These are phyloP conservation scores for Mus spicilegus DNA, from an alignment of 2,113 vertebrate species.

Conservation along the genomic window DNA sequence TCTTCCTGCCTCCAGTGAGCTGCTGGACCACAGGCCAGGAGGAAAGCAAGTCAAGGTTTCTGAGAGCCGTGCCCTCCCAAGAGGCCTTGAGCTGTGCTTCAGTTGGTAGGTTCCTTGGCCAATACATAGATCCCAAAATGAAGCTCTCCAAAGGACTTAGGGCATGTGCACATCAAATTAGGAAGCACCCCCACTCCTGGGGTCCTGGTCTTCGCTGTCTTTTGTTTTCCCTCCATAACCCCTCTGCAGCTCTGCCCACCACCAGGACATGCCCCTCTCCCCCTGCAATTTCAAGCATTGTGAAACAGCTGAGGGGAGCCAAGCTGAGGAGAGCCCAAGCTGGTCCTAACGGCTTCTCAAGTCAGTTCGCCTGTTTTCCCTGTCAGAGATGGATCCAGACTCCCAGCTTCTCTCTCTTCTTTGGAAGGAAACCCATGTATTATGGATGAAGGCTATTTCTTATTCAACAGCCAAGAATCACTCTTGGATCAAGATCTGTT, in stretches of 20 bases:
- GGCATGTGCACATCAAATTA: background rate
- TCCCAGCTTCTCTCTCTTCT: slow-evolving; percentile 32
- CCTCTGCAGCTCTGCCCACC: background rate
- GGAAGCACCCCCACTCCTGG: background rate
- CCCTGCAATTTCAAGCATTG: background rate
- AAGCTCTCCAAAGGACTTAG: background rate
- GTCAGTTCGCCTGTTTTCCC: slow-evolving; percentile 53
- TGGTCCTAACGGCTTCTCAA: background rate
- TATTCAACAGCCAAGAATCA: slow-evolving; percentile 50
- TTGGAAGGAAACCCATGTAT: slow-evolving; percentile 64
- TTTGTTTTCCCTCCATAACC: background rate
- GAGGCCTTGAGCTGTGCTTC: background rate
- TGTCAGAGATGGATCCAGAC: slow-evolving; percentile 72
- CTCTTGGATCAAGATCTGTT: slow-evolving; percentile 52
- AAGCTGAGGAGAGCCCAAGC: background rate
- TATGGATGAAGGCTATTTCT: slow-evolving; percentile 75
- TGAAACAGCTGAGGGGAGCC: background rate
- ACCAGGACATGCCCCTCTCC: background rate
- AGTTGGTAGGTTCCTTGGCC: background rate
- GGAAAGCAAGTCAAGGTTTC: background rate
- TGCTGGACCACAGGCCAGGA: background rate
- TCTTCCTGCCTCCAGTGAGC: background rate
- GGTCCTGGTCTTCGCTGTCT: background rate
- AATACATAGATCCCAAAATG: background rate
- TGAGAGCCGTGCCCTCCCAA: background rate